phyloP scores from a whole-genome alignment of 2,888 invertebrate genomes.

The Nomada goodeniana region DNA sequence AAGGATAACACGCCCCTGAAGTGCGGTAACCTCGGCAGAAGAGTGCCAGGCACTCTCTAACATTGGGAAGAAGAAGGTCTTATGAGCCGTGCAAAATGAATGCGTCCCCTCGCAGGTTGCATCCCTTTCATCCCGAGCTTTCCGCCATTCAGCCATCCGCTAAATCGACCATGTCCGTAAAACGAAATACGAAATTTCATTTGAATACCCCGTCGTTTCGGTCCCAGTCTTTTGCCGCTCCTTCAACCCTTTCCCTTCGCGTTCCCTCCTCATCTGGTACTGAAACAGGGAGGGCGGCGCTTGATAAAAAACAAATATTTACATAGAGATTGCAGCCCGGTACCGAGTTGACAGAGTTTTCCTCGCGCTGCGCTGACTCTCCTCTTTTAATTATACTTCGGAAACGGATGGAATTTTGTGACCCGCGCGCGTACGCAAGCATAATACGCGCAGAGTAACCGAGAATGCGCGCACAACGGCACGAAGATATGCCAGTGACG shows the following conservation, averaged over 20 bases:
- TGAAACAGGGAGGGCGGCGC: slow-evolving; percentile 29
- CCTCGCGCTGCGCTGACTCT: slow-evolving; percentile 16
- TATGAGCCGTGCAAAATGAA: slow-evolving; percentile 82
- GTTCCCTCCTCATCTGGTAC: slow-evolving; percentile 52
- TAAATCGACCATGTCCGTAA: slow-evolving; percentile 75
- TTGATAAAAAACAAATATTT: slow-evolving; percentile 55
- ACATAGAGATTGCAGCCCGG: slow-evolving; percentile 53
- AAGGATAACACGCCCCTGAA: slow-evolving; percentile 81
- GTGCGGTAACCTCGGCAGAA: slow-evolving; percentile 81
- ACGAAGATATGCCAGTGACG: background rate
- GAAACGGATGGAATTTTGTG: background rate
- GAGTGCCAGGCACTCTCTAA: slow-evolving; percentile 70
- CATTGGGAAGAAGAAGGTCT: slow-evolving; percentile 72
- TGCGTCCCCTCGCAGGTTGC: slow-evolving; percentile 71
- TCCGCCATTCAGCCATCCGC: slow-evolving; percentile 54
- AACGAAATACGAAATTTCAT: slow-evolving; percentile 73
- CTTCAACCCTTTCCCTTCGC: slow-evolving; percentile 2
- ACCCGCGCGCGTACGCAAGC: background rate
- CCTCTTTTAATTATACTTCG: background rate
- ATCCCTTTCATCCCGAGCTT: slow-evolving; percentile 52
- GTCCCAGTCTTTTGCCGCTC: background rate
- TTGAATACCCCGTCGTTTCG: slow-evolving; percentile 61
- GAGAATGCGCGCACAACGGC: slow-evolving; percentile 7
- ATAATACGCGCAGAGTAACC: background rate
- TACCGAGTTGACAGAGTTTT: slow-evolving; percentile 14